Evolutionary conservation across 2,113 vertebrate species (phyloP).

Genomic region (Periophthalmus modestus): DNA sequence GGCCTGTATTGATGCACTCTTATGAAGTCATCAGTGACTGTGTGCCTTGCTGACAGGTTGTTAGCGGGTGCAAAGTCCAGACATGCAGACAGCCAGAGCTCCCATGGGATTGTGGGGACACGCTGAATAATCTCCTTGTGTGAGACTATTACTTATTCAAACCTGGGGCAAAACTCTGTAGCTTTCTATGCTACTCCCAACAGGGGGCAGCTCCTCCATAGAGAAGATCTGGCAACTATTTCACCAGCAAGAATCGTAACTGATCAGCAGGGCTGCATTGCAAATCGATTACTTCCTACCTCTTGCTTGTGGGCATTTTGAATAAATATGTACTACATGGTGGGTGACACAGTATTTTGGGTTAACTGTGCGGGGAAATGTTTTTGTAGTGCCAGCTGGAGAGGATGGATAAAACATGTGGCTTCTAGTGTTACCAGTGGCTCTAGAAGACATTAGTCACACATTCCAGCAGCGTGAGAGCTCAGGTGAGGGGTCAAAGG

Average conservation of each 20-base stretch:
- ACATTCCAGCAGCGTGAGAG: slow-evolving; percentile 63
- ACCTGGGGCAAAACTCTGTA: slow-evolving; percentile 28
- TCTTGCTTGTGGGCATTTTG: slow-evolving; percentile 23
- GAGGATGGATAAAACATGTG: slow-evolving; percentile 55
- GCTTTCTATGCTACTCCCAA: slow-evolving; percentile 20
- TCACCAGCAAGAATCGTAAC: slow-evolving; percentile 27
- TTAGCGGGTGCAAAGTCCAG: slow-evolving; percentile 42
- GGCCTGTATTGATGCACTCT: slow-evolving; percentile 29
- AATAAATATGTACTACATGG: slow-evolving; percentile 31
- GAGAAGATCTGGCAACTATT: slow-evolving; percentile 38
- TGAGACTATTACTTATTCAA: slow-evolving; percentile 51
- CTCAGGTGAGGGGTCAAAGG: slow-evolving; percentile 64
- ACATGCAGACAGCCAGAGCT: slow-evolving; percentile 20
- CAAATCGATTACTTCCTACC: slow-evolving; percentile 40
- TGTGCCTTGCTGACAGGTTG: slow-evolving; percentile 42
- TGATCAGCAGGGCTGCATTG: slow-evolving; percentile 30
- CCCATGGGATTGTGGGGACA: slow-evolving; percentile 19
- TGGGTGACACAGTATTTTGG: slow-evolving; percentile 27
- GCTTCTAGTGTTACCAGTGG: slow-evolving; percentile 57
- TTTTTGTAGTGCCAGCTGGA: slow-evolving; percentile 50
- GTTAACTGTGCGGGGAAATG: slow-evolving; percentile 27
- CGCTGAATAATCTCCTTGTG: slow-evolving; percentile 36
- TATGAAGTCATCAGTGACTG: slow-evolving; percentile 35
- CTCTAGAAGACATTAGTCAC: slow-evolving; percentile 68
- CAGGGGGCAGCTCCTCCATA: slow-evolving; percentile 20